phyloP scores from a whole-genome alignment of 2,113 vertebrate species.

The Halichoeres trimaculatus region DNA sequence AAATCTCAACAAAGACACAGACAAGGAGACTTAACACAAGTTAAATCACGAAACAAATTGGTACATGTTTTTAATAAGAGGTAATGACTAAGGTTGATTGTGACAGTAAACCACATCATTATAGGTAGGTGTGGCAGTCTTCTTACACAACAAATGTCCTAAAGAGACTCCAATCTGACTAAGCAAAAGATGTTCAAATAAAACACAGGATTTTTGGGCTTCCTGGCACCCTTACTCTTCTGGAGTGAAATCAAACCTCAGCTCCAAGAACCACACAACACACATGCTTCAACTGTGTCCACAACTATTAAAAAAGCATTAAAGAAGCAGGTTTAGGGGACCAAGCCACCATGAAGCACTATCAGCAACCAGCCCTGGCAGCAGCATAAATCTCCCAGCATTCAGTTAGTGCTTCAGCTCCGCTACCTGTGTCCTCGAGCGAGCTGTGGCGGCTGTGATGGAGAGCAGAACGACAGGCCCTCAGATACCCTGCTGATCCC shows the following conservation, averaged over 20 bases:
- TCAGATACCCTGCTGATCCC: slow-evolving; percentile 73
- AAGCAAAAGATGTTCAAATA: too few relatives aligned
- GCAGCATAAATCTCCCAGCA: slow-evolving; percentile 54
- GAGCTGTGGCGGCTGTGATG: slow-evolving; percentile 55
- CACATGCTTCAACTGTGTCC: background rate
- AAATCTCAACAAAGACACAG: too few relatives aligned
- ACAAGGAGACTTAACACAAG: too few relatives aligned
- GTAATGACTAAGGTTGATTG: too few relatives aligned
- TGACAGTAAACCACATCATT: too few relatives aligned
- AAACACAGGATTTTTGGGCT: too few relatives aligned
- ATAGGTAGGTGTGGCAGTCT: too few relatives aligned
- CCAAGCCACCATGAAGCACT: slow-evolving; percentile 33
- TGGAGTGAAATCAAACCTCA: background rate
- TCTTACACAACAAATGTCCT: too few relatives aligned
- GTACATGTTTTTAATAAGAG: too few relatives aligned
- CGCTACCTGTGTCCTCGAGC: slow-evolving; percentile 71
- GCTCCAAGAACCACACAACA: background rate
- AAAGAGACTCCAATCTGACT: too few relatives aligned
- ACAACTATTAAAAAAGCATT: background rate
- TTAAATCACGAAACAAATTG: too few relatives aligned
- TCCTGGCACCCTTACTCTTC: too few relatives aligned
- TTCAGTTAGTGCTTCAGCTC: slow-evolving; percentile 46
- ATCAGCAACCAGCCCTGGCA: slow-evolving; percentile 48
- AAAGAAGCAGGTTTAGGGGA: slow-evolving; percentile 1
- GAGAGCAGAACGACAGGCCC: slow-evolving; percentile 72